Percentiles rank a stretch among this genome's conserved stretches.
Conservation (phyloP, 2,888 invertebrate genomes). For the Agonopterix arenella region DNA sequence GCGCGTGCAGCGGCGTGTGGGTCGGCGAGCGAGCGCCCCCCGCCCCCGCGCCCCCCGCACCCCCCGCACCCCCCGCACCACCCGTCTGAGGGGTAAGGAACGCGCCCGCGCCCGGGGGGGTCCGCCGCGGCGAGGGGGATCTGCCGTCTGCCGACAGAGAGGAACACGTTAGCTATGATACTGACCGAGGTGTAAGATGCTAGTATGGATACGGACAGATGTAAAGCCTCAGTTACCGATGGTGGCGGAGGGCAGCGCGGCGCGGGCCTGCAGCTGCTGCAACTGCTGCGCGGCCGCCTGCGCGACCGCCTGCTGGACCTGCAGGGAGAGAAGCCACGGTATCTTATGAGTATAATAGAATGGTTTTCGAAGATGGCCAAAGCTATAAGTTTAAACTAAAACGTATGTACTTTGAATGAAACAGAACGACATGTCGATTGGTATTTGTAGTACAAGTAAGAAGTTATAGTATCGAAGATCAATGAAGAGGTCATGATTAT, state of each 20-base stretch:
- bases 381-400: no score
- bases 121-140: conserved; percentile 71
- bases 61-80: conserved; percentile 44
- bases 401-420: no score
- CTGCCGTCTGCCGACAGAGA: conserved; percentile 39
- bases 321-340: conserved; percentile 8
- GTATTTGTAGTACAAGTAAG: not conserved
- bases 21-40: conserved; percentile 43
- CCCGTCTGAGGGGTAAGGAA: conserved; percentile 86
- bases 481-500: not conserved
- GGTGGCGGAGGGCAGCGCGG: conserved; percentile 1
- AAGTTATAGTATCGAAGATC: no score
- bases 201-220: not conserved
- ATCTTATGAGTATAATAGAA: no score
- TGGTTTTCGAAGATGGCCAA: no score
- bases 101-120: conserved; percentile 80
- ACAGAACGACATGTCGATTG: not conserved
- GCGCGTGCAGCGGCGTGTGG: conserved; percentile 56
- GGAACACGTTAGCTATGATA: not conserved
- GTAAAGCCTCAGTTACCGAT: not conserved
- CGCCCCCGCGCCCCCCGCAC: conserved; percentile 45
- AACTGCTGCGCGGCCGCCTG: conserved; percentile 91
- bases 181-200: not conserved
- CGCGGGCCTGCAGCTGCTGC: conserved; percentile 83
- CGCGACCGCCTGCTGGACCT: conserved; percentile 90